A percentile compares a stretch with the other conserved stretches of the same genome.
Evolutionary conservation across 2,797 vertebrate genomes (phyloP).

Genomic region (Hypotaenidia philippensis): DNA sequence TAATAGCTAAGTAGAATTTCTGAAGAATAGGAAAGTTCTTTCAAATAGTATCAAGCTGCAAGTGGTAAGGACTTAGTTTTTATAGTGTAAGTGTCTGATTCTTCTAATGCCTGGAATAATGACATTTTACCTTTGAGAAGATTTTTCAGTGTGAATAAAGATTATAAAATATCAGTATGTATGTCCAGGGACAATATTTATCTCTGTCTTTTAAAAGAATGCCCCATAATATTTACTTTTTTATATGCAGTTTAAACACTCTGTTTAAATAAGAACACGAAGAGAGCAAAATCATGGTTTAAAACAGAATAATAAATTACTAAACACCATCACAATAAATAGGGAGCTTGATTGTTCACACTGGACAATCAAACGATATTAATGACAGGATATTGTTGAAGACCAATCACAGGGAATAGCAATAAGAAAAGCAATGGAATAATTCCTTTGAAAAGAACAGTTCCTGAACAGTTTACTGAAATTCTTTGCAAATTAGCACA

Average conservation of each 20-base stretch:
- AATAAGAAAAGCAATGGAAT: background rate
- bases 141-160: background rate
- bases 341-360: background rate
- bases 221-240: background rate
- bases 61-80: background rate
- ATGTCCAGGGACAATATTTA: background rate
- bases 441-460: background rate
- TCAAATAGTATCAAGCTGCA: background rate
- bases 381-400: background rate
- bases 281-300: background rate
- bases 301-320: background rate
- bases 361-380: background rate
- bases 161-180: background rate
- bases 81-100: background rate
- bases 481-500: background rate
- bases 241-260: background rate
- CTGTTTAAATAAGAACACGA: background rate
- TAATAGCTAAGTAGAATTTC: background rate
- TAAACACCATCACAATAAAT: background rate
- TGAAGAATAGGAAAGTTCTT: background rate
- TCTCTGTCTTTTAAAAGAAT: background rate
- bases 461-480: background rate
- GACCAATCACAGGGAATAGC: background rate
- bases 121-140: background rate
- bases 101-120: background rate